Conservation (phyloP, 2,888 invertebrate species). For the Agrotis clavis region DNA sequence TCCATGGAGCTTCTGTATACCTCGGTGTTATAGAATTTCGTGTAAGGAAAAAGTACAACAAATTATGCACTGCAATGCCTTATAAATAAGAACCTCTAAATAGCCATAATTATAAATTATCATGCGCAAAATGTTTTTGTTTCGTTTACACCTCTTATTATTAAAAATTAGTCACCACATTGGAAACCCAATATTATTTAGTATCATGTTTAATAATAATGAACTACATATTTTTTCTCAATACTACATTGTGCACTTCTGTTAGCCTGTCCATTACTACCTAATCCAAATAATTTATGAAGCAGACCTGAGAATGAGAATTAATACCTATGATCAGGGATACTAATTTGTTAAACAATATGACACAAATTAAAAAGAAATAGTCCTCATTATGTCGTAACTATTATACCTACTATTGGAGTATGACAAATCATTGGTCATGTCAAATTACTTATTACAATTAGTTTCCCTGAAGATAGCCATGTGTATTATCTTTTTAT, state of each 20-base stretch:
- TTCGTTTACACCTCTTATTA: conserved; percentile 4
- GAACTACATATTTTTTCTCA: conserved; percentile 10
- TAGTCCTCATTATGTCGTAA: not conserved
- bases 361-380: not conserved
- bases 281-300: conserved; percentile 37
- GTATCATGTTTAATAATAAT: conserved; percentile 26
- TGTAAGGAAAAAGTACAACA: not conserved
- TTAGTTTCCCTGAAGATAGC: conserved; percentile 6
- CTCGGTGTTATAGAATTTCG: not conserved
- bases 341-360: conserved; percentile 4
- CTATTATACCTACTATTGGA: not conserved
- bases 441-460: not conserved
- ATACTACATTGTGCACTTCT: conserved; percentile 14
- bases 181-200: conserved; percentile 55
- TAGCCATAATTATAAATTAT: conserved; percentile 25
- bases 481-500: conserved; percentile 7
- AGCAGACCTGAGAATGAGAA: no score
- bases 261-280: conserved; percentile 35
- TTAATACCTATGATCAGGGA: no score
- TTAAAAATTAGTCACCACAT: conserved; percentile 60
- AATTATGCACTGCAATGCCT: conserved; percentile 10
- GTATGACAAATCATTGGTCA: not conserved
- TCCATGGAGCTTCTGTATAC: conserved; percentile 4
- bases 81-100: conserved; percentile 30
- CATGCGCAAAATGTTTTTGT: conserved; percentile 38